phyloP scores from a whole-genome alignment of 2,113 vertebrate species.

The Ailurus styani region DNA sequence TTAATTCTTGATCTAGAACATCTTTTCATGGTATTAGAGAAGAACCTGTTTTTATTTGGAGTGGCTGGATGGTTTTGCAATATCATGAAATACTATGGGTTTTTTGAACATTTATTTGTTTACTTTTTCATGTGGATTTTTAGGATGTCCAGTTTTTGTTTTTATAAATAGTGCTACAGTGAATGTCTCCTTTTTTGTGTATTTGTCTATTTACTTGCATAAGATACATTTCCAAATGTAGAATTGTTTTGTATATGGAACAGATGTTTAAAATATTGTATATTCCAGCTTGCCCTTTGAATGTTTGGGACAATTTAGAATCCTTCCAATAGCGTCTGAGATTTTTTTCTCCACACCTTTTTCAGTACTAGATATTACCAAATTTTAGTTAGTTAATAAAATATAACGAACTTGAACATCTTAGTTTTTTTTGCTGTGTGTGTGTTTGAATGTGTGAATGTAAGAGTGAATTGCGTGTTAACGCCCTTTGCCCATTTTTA shows the following conservation, averaged over 20 bases:
- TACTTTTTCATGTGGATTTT: neutral
- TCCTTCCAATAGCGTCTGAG: neutral
- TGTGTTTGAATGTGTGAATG: neutral
- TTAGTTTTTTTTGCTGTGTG: neutral
- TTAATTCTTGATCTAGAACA: neutral
- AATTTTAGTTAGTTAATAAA: neutral
- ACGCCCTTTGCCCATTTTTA: neutral
- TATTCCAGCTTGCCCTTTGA: neutral
- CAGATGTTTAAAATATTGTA: neutral
- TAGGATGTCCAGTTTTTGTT: neutral
- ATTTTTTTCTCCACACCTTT: neutral
- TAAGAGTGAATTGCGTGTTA: neutral
- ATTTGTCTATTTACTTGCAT: neutral
- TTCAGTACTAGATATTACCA: neutral
- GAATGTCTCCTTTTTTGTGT: neutral
- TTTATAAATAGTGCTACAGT: neutral
- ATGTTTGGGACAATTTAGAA: neutral
- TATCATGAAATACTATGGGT: neutral
- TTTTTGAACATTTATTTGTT: constrained; percentile 5
- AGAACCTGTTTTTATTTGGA: constrained; percentile 14
- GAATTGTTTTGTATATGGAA: neutral
- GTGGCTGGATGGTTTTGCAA: neutral
- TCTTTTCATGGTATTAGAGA: neutral
- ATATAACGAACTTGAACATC: neutral
- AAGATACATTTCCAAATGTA: neutral